Evolutionary conservation across 2,888 invertebrate species (phyloP).

Genomic region (Sarcophaga variegata): DNA sequence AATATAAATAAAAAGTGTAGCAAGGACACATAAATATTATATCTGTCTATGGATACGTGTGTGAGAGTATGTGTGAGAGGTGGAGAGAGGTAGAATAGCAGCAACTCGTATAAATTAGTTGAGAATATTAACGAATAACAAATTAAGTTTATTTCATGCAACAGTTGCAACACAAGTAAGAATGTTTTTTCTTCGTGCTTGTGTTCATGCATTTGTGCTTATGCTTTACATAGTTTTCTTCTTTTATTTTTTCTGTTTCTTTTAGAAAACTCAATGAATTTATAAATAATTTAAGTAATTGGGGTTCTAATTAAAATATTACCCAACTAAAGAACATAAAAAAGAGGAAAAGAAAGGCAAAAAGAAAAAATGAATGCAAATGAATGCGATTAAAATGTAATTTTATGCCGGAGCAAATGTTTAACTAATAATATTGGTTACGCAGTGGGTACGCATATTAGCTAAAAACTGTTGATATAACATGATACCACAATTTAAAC

Average conservation of each 20-base stretch:
- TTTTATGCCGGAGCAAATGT: background rate
- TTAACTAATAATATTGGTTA: background rate
- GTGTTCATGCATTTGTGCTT: background rate
- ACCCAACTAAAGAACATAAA: slow-evolving; percentile 12
- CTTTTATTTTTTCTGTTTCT: background rate
- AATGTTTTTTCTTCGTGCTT: background rate
- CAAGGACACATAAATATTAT: slow-evolving; percentile 6
- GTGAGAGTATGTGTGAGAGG: no score
- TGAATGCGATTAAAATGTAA: background rate
- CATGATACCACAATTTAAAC: no score
- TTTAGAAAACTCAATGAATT: slow-evolving; percentile 55
- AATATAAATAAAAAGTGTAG: background rate
- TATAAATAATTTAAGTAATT: slow-evolving; percentile 57
- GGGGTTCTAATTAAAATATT: slow-evolving; percentile 63
- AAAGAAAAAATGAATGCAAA: background rate
- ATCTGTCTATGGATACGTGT: slow-evolving; percentile 6
- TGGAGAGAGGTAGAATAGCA: background rate
- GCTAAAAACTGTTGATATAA: no score
- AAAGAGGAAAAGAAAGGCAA: background rate
- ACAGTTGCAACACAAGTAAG: slow-evolving; percentile 63
- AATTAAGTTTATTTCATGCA: slow-evolving; percentile 69
- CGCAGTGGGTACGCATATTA: background rate
- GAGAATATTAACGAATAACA: slow-evolving; percentile 52
- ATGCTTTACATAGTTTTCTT: slow-evolving; percentile 26
- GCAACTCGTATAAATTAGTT: slow-evolving; percentile 37